Evolutionary conservation across 2,113 vertebrate species (phyloP).

Genomic region (Psilopsiagon aymara): DNA sequence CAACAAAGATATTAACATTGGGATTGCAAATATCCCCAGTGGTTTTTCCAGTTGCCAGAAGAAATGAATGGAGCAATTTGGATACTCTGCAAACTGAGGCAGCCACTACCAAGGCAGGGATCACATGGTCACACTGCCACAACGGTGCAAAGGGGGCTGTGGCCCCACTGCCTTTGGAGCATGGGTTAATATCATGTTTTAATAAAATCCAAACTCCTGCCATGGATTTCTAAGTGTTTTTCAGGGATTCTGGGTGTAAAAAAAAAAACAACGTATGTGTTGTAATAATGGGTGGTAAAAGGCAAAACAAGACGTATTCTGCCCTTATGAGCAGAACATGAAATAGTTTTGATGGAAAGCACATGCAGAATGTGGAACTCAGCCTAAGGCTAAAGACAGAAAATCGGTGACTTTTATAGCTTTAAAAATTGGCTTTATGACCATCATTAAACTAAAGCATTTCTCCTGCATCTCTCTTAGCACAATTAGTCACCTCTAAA

Average conservation of each 20-base stretch:
- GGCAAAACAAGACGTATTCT: not conserved
- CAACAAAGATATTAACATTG: not conserved
- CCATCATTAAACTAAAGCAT: conserved; percentile 31
- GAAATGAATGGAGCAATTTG: not conserved
- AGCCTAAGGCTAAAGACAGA: not conserved
- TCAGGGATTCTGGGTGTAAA: not conserved
- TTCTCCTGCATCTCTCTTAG: not conserved
- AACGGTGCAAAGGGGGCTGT: rapidly evolving
- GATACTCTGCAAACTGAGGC: not conserved
- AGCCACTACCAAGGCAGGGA: not conserved
- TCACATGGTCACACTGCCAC: rapidly evolving
- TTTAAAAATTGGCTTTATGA: conserved; percentile 45
- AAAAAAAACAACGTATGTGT: not conserved
- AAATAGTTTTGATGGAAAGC: not conserved
- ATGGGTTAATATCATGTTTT: not conserved
- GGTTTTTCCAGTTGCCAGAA: not conserved
- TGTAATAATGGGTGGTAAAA: not conserved
- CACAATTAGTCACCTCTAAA: not conserved
- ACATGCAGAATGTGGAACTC: not conserved
- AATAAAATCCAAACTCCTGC: not conserved
- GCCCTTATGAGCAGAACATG: not conserved
- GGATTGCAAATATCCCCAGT: not conserved
- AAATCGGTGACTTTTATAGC: conserved; percentile 11
- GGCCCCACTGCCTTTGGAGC: not conserved
- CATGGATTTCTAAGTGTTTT: not conserved